Evolutionary conservation across 2,888 invertebrate genomes (phyloP), one percentile per base, ranked within the genome.

Genomic region (Lasioglossum lativentre): DNA sequence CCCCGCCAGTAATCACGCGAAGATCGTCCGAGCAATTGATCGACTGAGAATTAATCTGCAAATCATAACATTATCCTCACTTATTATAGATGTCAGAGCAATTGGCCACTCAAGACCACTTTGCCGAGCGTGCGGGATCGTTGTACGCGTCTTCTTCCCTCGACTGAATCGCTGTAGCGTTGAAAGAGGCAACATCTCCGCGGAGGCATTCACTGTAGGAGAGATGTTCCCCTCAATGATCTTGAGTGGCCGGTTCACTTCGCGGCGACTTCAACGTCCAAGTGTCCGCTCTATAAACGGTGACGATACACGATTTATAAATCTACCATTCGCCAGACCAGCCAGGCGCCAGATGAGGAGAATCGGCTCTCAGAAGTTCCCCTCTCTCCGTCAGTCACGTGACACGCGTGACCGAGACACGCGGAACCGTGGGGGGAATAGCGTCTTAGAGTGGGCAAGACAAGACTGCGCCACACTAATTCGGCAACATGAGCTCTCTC

Each of bases 81-180:
- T 38, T 38, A 38, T 38, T 68, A 40, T 1, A 68, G 40, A 68
- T 34, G 68, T 40, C 40, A 4, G 23, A 12, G n/a, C 40, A 68
- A 68, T 68, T 68, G 68, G 40, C 68, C 68, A 68, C 68, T 68
- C 38, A n/a, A 40, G 40, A 68, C 68, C 68, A 68, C 68, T 68
- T 68, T 4, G 34, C 68, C 40, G 68, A 40, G 38, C n/a, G 40
- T 10, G 40, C 4, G 40, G 10, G 68, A n/a, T 30, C 19, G 66
- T 66, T 34, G 68, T 23, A 38, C 68, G 68, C 34, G 38, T 68
- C 68, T n/a, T 68, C 68, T 68, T 68, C n/a, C 68, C 68, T 12
- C 40, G 68, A 68, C 40, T 40, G n/a, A 68, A 38, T 40, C n/a
- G n/a, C 68, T n/a, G 68, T 12, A 38, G 38, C 38, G 34, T n/a